Percentiles rank a stretch among this genome's conserved stretches.
Conservation (phyloP, 2,888 invertebrate genomes). For the Leucozona laternaria region DNA sequence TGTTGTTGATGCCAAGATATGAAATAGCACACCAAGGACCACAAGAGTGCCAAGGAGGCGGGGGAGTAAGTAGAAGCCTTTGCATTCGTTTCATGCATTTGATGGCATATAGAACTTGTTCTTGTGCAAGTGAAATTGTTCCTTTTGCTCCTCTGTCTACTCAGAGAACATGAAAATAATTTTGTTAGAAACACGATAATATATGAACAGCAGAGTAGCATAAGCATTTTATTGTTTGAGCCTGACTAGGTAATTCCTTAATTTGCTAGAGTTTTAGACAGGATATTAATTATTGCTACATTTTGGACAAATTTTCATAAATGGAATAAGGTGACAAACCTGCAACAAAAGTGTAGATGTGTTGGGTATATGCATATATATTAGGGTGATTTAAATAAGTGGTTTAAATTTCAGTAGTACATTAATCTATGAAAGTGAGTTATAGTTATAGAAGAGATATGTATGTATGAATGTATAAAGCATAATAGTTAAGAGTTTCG, state of each 20-base stretch:
- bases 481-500: too few relatives aligned
- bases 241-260: slow-evolving; percentile 51
- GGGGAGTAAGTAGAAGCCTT: not conserved
- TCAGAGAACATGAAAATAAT: slow-evolving; percentile 44
- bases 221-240: not conserved
- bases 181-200: slow-evolving; percentile 64
- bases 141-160: slow-evolving; percentile 1
- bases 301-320: slow-evolving; percentile 38
- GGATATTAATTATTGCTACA: slow-evolving; percentile 69
- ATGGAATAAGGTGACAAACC: slow-evolving; percentile 15
- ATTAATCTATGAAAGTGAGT: not conserved
- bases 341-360: not conserved
- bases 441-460: not conserved
- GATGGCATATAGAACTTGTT: slow-evolving; percentile 52
- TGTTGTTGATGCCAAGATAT: slow-evolving; percentile 62
- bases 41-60: not conserved
- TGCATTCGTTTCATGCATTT: slow-evolving; percentile 57
- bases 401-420: slow-evolving; percentile 7
- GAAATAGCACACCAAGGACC: slow-evolving; percentile 8
- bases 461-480: too few relatives aligned
- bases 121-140: slow-evolving; percentile 19
- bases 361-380: not conserved
- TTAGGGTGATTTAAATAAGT: slow-evolving; percentile 1
- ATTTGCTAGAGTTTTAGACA: slow-evolving; percentile 63
- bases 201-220: slow-evolving; percentile 19